Evolutionary conservation across 2,797 vertebrate genomes (phyloP).

Genomic region (Gymnothorax javanicus): DNA sequence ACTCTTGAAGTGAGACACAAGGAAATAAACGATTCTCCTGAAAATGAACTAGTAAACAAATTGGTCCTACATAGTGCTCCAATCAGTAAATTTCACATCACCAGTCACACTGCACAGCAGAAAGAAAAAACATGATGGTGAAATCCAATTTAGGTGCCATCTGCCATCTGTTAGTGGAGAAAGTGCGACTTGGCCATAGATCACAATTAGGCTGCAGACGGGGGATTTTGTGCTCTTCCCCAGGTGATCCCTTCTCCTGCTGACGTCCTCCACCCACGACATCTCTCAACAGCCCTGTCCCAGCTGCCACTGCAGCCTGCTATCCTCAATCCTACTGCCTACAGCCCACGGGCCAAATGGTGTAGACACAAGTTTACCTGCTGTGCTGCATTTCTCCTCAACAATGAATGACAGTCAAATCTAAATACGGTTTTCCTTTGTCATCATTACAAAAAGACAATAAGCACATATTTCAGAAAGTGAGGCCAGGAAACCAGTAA

Average conservation of each 20-base stretch:
- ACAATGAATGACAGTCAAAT: neutral
- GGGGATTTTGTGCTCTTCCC: constrained; percentile 25
- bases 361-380: neutral
- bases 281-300: constrained; percentile 24
- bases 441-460: neutral
- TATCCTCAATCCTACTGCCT: constrained; percentile 44
- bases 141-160: neutral
- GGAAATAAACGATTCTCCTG: too few relatives aligned
- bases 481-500: neutral
- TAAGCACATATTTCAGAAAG: neutral
- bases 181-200: constrained; percentile 25
- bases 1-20: neutral
- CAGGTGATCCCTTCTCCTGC: constrained; percentile 37
- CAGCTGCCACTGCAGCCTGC: constrained; percentile 39
- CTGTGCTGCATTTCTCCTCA: too few relatives aligned
- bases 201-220: constrained; percentile 29
- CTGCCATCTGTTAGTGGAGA: constrained; percentile 9
- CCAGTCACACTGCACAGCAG: constrained; percentile 9
- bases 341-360: constrained; percentile 36
- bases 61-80: constrained; percentile 70
- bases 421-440: neutral
- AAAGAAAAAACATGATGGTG: neutral
- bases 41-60: constrained; percentile 33
- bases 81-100: constrained; percentile 55
- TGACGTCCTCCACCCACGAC: constrained; percentile 41